Conservation (phyloP, 2,797 vertebrate species). For the Coluber constrictor region DNA sequence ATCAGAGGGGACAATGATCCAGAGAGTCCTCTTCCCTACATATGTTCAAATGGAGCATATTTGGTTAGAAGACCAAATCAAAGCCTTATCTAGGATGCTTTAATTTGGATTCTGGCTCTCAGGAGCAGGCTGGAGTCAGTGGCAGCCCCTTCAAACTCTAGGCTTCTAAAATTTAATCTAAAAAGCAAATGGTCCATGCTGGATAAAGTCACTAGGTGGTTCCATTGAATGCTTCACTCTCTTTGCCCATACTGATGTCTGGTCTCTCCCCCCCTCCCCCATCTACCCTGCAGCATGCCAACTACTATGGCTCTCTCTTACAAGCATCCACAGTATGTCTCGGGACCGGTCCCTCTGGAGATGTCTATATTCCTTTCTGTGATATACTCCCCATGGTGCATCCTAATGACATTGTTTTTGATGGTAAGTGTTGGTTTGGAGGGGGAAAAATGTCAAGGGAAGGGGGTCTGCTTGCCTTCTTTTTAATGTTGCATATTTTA, state of each 20-base stretch:
- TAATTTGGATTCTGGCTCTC: neutral
- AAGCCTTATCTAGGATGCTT: neutral
- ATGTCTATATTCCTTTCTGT: constrained; percentile 83
- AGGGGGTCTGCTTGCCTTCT: neutral
- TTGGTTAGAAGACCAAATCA: neutral
- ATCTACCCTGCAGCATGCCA: constrained; percentile 77
- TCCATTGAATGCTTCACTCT: fast-evolving
- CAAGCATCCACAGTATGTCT: constrained; percentile 88
- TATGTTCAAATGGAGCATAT: neutral
- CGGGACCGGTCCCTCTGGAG: constrained; percentile 79
- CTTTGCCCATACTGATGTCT: fast-evolving
- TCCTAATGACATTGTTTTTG: constrained; percentile 89
- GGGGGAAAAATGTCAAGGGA: too few species aligned
- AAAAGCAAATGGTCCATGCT: neutral
- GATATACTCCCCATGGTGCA: constrained; percentile 92
- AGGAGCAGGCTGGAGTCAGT: neutral
- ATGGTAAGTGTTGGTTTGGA: constrained; percentile 74
- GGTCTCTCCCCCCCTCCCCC: neutral
- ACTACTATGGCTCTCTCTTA: constrained; percentile 91
- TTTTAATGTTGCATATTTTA: neutral
- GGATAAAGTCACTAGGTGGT: neutral
- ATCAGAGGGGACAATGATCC: neutral
- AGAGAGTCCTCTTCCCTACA: neutral
- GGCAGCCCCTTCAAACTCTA: neutral
- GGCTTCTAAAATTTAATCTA: neutral